Base-by-base conservation (phyloP, 2,888 invertebrate species). In the Heliconius cydno region DNA sequence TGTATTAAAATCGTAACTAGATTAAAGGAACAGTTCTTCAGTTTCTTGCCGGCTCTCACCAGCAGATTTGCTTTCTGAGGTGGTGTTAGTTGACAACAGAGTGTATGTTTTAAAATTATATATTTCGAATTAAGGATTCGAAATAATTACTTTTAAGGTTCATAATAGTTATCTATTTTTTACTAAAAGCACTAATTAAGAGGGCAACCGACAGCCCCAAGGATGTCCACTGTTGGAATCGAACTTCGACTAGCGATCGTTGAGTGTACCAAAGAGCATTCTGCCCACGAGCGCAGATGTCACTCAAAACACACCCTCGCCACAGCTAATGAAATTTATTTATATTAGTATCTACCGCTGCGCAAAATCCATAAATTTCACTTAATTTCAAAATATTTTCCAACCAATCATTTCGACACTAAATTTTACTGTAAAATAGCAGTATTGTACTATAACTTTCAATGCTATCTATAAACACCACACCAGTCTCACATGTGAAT, bases 401-500 rank as follows among this genome's bases (percentile, higher is more conserved):
- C 34, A 38, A n/a, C 5, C 5, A n/a, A 68, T 38, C 22, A 68
- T 12, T 22, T 38, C 0, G 6, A 22, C 2, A 38, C 34, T n/a
- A 12, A 70, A 25, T 41, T 46, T 70, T 70, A 15, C 15, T 70
- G 41, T 46, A 25, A 25, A 28, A 41, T 15, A n/a, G 41, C 25
- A 41, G 15, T 41, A 70, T 70, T 7, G 52, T 19, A 68, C 68
- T 2, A 38, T 30, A 46, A 57, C 57, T 57, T 57, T 30, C 57
- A 34, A 30, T n/a, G 57, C n/a, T 57, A 30, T 22, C 57, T 72
- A 34, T 72, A 72, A 57, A 72, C 30, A 46, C 28, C 12, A 41
- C 68, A 30, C 30, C 15, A 71, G 71, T 25, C 65, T 15, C 41
- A 60, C 65, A 72, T 70, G 70, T 70, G 66, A 19, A 30, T 60